These are phyloP conservation scores for Serilophus lunatus DNA, from an alignment of 2,113 vertebrate species.

Conservation along the genomic window DNA sequence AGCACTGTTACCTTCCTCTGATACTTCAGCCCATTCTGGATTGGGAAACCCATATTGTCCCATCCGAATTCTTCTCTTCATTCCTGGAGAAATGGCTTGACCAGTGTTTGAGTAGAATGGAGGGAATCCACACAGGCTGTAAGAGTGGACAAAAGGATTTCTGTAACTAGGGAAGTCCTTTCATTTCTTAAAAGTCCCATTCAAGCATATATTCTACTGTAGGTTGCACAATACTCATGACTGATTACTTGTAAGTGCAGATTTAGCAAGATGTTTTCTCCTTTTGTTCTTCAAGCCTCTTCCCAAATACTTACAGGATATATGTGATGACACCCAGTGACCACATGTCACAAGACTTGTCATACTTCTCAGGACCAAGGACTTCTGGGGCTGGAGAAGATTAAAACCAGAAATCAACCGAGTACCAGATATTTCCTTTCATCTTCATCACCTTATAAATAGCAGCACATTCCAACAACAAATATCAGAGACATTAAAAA, in stretches of 20 bases:
- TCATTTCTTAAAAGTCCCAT: not conserved
- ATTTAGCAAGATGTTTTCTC: not conserved
- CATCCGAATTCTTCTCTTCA: slow-evolving; percentile 97
- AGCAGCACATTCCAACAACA: not conserved
- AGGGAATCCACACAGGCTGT: slow-evolving; percentile 93
- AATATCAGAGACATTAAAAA: not conserved
- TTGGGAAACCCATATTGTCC: slow-evolving; percentile 97
- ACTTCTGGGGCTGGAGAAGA: slow-evolving; percentile 90
- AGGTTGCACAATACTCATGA: not conserved
- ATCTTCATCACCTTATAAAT: not conserved
- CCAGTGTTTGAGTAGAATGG: slow-evolving; percentile 99
- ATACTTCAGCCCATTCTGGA: slow-evolving; percentile 96
- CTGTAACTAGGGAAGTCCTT: not conserved
- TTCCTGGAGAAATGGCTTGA: slow-evolving; percentile 96
- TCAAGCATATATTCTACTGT: not conserved
- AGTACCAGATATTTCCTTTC: not conserved
- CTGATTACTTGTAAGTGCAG: not conserved
- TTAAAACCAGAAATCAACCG: not conserved
- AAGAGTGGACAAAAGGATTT: not conserved
- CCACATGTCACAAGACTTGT: slow-evolving; percentile 99
- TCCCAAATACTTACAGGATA: slow-evolving; percentile 89
- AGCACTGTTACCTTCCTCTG: slow-evolving; percentile 84
- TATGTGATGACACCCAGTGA: slow-evolving; percentile 98
- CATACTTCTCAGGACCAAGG: slow-evolving; percentile 96
- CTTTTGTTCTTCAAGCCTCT: not conserved